These are phyloP conservation scores for Netelia virgata DNA, from an alignment of 2,888 invertebrate species.

Conservation along the genomic window DNA sequence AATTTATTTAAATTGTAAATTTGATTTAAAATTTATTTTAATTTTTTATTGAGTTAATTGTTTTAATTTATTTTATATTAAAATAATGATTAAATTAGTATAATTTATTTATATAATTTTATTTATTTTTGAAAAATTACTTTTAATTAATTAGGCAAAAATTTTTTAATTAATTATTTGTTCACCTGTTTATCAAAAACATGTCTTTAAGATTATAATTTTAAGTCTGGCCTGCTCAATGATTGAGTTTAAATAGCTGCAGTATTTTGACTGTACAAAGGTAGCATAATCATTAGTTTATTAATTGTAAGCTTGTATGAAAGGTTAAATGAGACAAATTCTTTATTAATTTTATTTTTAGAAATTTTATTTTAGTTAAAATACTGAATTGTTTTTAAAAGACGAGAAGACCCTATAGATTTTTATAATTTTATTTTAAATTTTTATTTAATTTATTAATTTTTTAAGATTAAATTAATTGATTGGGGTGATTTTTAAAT, in stretches of 20 bases:
- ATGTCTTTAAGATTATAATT: slow-evolving; percentile 89
- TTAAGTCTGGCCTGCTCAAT: slow-evolving; percentile 91
- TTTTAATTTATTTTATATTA: slow-evolving; percentile 83
- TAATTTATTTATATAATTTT: slow-evolving; percentile 72
- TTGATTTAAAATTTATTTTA: slow-evolving; percentile 86
- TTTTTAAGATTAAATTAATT: slow-evolving; percentile 86
- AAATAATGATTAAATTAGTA: slow-evolving; percentile 81
- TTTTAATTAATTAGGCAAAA: slow-evolving; percentile 87
- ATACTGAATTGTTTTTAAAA: slow-evolving; percentile 87
- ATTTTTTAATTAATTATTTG: slow-evolving; percentile 80
- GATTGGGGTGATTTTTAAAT: slow-evolving; percentile 89
- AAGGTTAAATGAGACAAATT: slow-evolving; percentile 89
- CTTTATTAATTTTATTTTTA: slow-evolving; percentile 86
- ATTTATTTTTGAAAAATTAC: slow-evolving; percentile 63
- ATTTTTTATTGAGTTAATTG: slow-evolving; percentile 83
- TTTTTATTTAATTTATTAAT: slow-evolving; percentile 88
- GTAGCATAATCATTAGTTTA: slow-evolving; percentile 93
- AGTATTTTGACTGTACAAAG: slow-evolving; percentile 92
- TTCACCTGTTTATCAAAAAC: slow-evolving; percentile 93
- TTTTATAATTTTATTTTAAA: slow-evolving; percentile 86
- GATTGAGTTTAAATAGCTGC: slow-evolving; percentile 90
- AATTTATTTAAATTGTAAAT: slow-evolving; percentile 85
- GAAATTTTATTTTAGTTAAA: slow-evolving; percentile 88
- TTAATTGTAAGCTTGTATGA: slow-evolving; percentile 93
- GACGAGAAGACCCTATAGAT: slow-evolving; percentile 94